Evolutionary conservation across 1,140 invertebrate genomes (phyloP).

Genomic region (Palaemon carinicauda): DNA sequence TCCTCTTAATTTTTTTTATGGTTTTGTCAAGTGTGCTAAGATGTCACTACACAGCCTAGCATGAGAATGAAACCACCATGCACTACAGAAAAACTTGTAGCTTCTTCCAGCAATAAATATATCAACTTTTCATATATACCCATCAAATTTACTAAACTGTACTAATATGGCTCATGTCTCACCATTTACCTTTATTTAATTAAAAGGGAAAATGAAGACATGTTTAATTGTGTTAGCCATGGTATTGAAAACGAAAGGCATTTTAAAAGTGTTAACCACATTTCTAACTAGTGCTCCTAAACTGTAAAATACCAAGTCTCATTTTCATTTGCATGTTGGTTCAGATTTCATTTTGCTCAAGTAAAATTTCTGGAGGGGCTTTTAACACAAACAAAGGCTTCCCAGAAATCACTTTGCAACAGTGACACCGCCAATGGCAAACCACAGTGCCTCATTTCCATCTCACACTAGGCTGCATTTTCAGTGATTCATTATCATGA

Average conservation of each 20-base stretch:
- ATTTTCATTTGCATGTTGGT: background rate
- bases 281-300: too few species aligned
- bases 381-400: background rate
- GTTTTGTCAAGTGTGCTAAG: constrained; percentile 41
- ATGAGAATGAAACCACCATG: constrained; percentile 4
- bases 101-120: background rate
- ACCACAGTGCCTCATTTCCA: background rate
- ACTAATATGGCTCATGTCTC: too few species aligned
- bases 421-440: background rate
- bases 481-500: constrained; percentile 43
- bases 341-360: background rate
- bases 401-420: constrained; percentile 1
- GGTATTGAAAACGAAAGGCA: too few species aligned
- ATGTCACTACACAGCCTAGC: constrained; percentile 48
- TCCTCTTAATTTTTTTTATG: constrained; percentile 24
- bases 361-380: background rate
- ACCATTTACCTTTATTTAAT: too few species aligned
- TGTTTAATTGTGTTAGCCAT: too few species aligned
- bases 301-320: background rate
- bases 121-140: background rate
- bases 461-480: constrained; percentile 48
- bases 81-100: background rate
- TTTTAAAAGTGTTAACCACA: too few species aligned
- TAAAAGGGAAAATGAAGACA: too few species aligned
- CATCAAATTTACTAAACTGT: too few species aligned